These are phyloP conservation scores for Eupithecia subfuscata DNA, from an alignment of 2,888 invertebrate species.

Conservation along the genomic window DNA sequence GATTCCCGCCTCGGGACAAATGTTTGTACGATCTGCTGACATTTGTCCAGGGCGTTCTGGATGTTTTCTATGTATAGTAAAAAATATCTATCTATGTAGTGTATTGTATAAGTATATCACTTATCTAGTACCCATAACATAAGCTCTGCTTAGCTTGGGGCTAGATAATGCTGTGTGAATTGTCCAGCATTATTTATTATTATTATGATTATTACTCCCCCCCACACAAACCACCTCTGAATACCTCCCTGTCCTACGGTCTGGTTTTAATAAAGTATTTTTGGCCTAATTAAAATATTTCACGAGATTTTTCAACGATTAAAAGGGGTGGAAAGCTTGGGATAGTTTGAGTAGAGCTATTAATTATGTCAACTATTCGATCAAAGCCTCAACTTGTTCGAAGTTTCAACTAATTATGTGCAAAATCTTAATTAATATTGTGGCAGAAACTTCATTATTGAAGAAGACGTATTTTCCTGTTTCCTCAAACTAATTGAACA, in stretches of 20 bases:
- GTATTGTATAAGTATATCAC: no score
- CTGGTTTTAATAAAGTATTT: slow-evolving; percentile 75
- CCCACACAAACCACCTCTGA: neutral
- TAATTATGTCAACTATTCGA: slow-evolving; percentile 66
- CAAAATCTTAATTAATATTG: slow-evolving; percentile 29
- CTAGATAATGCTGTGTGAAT: no score
- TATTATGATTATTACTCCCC: neutral
- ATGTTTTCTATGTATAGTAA: no score
- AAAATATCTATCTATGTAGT: no score
- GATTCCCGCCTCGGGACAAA: no score
- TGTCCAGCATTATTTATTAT: no score
- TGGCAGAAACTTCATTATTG: slow-evolving; percentile 9
- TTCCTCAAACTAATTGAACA: neutral
- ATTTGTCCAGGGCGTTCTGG: no score
- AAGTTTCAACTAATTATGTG: slow-evolving; percentile 43
- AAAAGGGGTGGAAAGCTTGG: slow-evolving; percentile 50
- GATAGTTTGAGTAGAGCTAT: slow-evolving; percentile 54
- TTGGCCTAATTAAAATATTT: slow-evolving; percentile 76
- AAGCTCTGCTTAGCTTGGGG: no score
- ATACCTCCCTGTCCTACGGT: slow-evolving; percentile 48
- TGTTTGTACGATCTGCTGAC: no score
- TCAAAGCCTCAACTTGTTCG: slow-evolving; percentile 47
- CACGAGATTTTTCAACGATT: slow-evolving; percentile 55
- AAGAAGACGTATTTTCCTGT: neutral
- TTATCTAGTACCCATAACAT: no score